These are phyloP conservation scores for Gobio occitaniae DNA, from an alignment of 2,797 vertebrate species.

Conservation along the genomic window DNA sequence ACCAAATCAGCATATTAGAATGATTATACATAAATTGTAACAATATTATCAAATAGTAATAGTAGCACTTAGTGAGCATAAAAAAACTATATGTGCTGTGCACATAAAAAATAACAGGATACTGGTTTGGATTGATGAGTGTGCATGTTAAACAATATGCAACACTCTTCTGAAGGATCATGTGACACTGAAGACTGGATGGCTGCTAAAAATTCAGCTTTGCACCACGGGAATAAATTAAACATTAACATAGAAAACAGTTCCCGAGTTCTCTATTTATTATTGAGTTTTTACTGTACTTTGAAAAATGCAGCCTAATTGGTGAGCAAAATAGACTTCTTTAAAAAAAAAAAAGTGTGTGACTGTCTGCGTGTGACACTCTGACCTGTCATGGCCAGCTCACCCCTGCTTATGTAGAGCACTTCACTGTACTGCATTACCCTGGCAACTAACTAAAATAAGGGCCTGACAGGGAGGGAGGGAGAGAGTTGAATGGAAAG, in stretches of 20 bases:
- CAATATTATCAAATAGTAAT: too few species aligned
- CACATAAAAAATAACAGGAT: not conserved
- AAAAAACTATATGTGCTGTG: not conserved
- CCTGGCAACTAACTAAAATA: slow-evolving; percentile 72
- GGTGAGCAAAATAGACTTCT: too few species aligned
- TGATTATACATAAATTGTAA: too few species aligned
- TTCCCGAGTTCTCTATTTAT: too few species aligned
- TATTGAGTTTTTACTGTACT: too few species aligned
- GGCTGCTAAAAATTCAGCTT: too few species aligned
- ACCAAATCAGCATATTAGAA: not conserved
- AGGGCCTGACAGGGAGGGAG: slow-evolving; percentile 49
- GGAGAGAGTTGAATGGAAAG: slow-evolving; percentile 51
- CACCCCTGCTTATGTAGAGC: slow-evolving; percentile 67
- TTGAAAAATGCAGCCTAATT: too few species aligned
- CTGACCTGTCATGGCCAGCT: slow-evolving; percentile 74
- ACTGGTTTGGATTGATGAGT: not conserved
- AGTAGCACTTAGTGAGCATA: too few species aligned
- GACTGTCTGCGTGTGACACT: slow-evolving; percentile 48
- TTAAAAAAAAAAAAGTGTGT: slow-evolving; percentile 2
- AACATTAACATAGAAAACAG: too few species aligned
- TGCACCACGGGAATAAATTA: too few species aligned
- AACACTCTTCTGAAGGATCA: too few species aligned
- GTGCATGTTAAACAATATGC: not conserved
- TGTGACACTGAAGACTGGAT: too few species aligned
- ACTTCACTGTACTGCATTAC: slow-evolving; percentile 68